Evolutionary conservation across 2,888 invertebrate genomes (phyloP), one percentile per base, ranked within the genome.

Genomic region (Oeneis ivallda): DNA sequence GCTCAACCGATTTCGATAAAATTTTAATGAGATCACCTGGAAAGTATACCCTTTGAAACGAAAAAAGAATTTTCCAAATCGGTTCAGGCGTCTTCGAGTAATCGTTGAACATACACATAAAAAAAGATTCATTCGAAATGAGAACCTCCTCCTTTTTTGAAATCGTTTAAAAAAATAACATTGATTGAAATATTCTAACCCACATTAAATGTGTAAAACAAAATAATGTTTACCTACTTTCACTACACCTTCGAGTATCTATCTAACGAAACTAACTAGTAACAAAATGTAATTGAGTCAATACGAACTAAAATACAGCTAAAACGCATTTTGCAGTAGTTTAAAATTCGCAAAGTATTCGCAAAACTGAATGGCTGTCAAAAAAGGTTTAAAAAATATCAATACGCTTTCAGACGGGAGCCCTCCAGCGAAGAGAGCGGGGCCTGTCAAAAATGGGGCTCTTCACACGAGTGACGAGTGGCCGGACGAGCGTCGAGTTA

Each of bases 361-460:
- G 39, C 50, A 61, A 15, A 56, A 41, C 6, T 56, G 56, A 41
- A 39, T 61, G 61, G 39, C 37, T 39, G 61, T 52, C 53, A 39
- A 63, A 59, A 56, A 63, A 47, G 60, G 37, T 45, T 60, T 26
- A 50, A 50, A 50, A 5, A 61, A 64, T 64, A 53, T 67, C 64
- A 65, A 66, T 63, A 68, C 65, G 53, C 66, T 76, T 72, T 70
- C 77, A 87, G 90, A 90, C 69, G 86, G 85, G 64, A 81, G 76
- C 63, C 79, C 86, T 75, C 79, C 76, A 69, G 82, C 70, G 65
- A 73, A 76, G 71, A 87, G 77, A 68, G 74, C 76, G 68, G 88
- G 84, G 70, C 76, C 76, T 73, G 79, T 82, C 75, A 85, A 83
- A 81, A 89, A 90, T 79, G 88, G 86, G 64, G 70, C 82, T n/a